Base-by-base conservation (phyloP, 2,797 vertebrate species). In the Gadopsis marmoratus region DNA sequence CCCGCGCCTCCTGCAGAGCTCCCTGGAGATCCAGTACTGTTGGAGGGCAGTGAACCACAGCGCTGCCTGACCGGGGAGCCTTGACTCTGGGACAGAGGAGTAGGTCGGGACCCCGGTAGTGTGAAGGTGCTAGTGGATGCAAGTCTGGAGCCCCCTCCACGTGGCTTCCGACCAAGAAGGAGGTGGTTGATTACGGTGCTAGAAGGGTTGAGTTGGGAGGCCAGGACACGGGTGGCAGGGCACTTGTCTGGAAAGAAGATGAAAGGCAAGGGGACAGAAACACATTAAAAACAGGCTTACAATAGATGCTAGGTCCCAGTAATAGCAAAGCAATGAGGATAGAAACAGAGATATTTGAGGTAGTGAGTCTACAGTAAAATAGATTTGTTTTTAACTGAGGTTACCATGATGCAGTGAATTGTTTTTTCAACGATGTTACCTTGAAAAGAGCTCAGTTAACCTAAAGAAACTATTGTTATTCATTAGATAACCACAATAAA, bases 151-250 rank as follows among this genome's bases (percentile, higher is more conserved):
- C 94, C 89, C 26, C 88, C 90, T 23, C 92, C 69, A 37, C 92
- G 94, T 72, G 96, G 95, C 87, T 95, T 98, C 82, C 96, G 97
- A 26, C 97, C 97, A 92, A 99, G 90, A 17, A 99, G 96, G 78
- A 99, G 97, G 91, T 99, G 98, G 91, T 99, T 99, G 90, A 99
- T 97, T 54, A 97, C 97, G 0, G 97, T 93, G 45, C 88, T 81
- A 72, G 97, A 96, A 9, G 96, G 93, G 84, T 97, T 97, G 74
- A 99, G 96, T 90, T 99, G 97, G 81, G 98, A 98, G 1, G 97
- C 94, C 64, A 98, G 94, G 74, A 99, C 94, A 67, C 94, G 97
- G 66, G 97, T 98, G 86, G 96, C 95, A 0, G 97, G 97, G 63
- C 98, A 98, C 90, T 98, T 97, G 58, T 97, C 98, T 99, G 95